phyloP scores from a whole-genome alignment of 2,888 invertebrate genomes.

The Corythucha ciliata region DNA sequence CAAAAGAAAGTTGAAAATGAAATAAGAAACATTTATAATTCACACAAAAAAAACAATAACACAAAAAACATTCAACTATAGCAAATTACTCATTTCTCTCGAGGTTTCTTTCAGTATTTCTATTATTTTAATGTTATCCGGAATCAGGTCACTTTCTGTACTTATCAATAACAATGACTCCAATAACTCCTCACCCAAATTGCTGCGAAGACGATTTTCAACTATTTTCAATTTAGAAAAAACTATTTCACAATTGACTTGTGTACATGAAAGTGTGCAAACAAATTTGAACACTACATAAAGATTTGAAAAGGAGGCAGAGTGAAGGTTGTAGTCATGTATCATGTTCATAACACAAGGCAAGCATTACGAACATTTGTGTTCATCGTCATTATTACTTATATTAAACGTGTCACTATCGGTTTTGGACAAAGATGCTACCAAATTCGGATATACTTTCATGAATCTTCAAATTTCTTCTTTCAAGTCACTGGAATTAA shows the following conservation, averaged over 20 bases:
- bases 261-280: not conserved
- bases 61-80: no score
- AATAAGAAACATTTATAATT: no score
- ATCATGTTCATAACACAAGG: not conserved
- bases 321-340: not conserved
- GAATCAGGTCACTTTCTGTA: not conserved
- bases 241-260: not conserved
- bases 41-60: no score
- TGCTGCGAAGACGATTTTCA: not conserved
- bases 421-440: no score
- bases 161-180: not conserved
- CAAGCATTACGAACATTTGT: not conserved
- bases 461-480: no score
- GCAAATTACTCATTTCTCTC: no score
- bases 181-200: not conserved
- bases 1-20: no score
- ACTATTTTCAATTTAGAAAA: constrained; percentile 1
- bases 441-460: no score
- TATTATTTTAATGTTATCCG: not conserved
- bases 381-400: no score
- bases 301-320: not conserved
- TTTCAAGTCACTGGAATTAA: no score
- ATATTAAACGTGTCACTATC: no score
- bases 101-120: not conserved
- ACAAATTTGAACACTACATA: not conserved